Evolutionary conservation across 1,140 invertebrate genomes (phyloP).

Genomic region (Metopolophium dirhodum): DNA sequence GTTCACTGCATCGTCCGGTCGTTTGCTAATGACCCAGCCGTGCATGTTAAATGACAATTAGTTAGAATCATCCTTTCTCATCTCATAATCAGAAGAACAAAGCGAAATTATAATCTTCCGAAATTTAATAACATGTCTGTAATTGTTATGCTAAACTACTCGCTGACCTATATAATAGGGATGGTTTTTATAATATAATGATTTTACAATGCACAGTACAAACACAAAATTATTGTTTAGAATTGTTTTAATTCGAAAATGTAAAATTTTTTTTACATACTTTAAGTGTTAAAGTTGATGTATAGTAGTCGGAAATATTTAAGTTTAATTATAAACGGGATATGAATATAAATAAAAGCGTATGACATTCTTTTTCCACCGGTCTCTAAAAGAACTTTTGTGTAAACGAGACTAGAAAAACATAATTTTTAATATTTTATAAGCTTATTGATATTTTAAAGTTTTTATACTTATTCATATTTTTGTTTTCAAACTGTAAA

Average conservation of each 20-base stretch:
- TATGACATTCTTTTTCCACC: too few relatives aligned
- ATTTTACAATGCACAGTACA: neutral
- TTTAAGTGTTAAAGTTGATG: neutral
- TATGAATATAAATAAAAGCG: neutral
- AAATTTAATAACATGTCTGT: slow-evolving; percentile 49
- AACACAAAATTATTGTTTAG: neutral
- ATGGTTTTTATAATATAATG: neutral
- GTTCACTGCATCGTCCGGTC: slow-evolving; percentile 13
- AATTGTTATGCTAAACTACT: slow-evolving; percentile 50
- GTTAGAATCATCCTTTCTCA: slow-evolving; percentile 38
- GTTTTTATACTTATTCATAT: too few relatives aligned
- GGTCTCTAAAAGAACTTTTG: too few relatives aligned
- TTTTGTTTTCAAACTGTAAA: too few relatives aligned
- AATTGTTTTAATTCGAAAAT: neutral
- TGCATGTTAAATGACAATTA: slow-evolving; percentile 55
- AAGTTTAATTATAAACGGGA: neutral
- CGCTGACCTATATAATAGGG: slow-evolving; percentile 28
- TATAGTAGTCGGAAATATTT: neutral
- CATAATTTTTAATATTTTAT: too few relatives aligned
- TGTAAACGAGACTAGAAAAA: too few relatives aligned
- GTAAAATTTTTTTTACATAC: neutral
- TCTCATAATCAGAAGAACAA: slow-evolving; percentile 44
- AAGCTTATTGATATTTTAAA: too few relatives aligned
- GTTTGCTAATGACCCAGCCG: slow-evolving; percentile 47
- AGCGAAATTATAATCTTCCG: slow-evolving; percentile 31